Percentiles rank a stretch among this genome's conserved stretches.
Conservation (phyloP, 2,888 invertebrate genomes). For the Yponomeuta plumbellus region DNA sequence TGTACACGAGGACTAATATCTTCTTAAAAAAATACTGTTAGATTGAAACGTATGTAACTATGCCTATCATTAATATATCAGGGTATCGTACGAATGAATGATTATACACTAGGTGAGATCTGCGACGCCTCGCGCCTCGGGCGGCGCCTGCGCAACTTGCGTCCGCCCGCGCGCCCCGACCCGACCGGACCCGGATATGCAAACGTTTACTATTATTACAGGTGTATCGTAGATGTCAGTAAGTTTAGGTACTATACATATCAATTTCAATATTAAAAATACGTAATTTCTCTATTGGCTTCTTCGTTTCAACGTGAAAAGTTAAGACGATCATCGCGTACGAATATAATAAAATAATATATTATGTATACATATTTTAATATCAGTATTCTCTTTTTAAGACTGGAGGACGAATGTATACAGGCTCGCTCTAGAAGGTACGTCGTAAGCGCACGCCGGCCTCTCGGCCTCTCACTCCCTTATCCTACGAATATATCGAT, state of each 20-base stretch:
- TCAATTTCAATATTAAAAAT: constrained; percentile 76
- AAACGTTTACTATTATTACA: constrained; percentile 58
- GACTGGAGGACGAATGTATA: constrained; percentile 76
- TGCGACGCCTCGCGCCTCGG: constrained; percentile 65
- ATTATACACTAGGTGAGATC: constrained; percentile 68
- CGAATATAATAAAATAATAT: constrained; percentile 59
- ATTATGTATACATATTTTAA: constrained; percentile 71
- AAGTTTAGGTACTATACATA: constrained; percentile 30
- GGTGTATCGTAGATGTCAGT: constrained; percentile 51
- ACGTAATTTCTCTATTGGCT: constrained; percentile 76
- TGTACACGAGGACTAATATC: constrained; percentile 76
- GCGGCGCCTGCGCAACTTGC: constrained; percentile 59
- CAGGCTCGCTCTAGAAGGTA: constrained; percentile 75
- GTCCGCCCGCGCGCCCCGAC: constrained; percentile 45
- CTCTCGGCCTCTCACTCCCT: constrained; percentile 65
- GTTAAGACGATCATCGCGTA: constrained; percentile 70
- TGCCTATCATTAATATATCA: constrained; percentile 68
- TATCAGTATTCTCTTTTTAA: constrained; percentile 64
- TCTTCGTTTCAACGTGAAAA: constrained; percentile 69
- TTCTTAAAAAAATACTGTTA: constrained; percentile 78
- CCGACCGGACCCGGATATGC: constrained; percentile 58
- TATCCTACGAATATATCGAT: constrained; percentile 71
- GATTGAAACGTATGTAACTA: constrained; percentile 72
- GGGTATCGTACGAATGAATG: constrained; percentile 70
- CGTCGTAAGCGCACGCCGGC: constrained; percentile 73